A percentile compares a stretch with the other conserved stretches of the same genome.
phyloP scores from a whole-genome alignment of 2,797 vertebrate genomes.

The Galagoides demidoff region DNA sequence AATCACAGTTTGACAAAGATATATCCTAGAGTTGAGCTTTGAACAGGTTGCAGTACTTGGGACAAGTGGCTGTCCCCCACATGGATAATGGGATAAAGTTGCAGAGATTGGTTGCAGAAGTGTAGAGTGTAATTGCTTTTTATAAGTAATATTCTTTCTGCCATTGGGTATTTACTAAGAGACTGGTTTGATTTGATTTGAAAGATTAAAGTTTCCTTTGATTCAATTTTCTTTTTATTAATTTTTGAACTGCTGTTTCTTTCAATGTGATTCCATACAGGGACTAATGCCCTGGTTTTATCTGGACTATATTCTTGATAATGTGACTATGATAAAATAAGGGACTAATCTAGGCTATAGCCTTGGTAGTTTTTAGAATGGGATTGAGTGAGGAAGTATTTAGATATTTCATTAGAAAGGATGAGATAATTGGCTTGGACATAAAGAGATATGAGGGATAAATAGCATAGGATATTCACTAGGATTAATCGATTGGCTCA shows the following conservation, averaged over 20 bases:
- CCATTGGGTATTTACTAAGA: not conserved
- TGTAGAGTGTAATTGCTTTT: not conserved
- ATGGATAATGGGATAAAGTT: not conserved
- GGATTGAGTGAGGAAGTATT: not conserved
- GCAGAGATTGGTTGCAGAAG: not conserved
- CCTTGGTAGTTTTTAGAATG: not conserved
- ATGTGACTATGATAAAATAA: not conserved
- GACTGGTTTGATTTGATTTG: not conserved
- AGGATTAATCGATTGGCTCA: conserved; percentile 14
- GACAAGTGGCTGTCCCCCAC: not conserved
- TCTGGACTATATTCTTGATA: not conserved
- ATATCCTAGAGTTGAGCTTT: not conserved
- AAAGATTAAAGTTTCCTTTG: not conserved
- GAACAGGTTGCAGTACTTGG: not conserved
- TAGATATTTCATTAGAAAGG: not conserved
- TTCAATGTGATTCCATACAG: not conserved
- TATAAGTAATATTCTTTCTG: not conserved
- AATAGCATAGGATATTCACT: not conserved
- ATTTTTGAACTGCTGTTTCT: not conserved
- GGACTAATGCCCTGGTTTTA: not conserved
- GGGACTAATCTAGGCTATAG: not conserved
- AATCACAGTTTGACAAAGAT: not conserved
- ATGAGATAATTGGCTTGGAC: not conserved
- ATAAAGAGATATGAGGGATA: not conserved
- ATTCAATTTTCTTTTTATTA: not conserved